Conservation (phyloP, 2,888 invertebrate genomes). For the Fissipunctia ypsillon region DNA sequence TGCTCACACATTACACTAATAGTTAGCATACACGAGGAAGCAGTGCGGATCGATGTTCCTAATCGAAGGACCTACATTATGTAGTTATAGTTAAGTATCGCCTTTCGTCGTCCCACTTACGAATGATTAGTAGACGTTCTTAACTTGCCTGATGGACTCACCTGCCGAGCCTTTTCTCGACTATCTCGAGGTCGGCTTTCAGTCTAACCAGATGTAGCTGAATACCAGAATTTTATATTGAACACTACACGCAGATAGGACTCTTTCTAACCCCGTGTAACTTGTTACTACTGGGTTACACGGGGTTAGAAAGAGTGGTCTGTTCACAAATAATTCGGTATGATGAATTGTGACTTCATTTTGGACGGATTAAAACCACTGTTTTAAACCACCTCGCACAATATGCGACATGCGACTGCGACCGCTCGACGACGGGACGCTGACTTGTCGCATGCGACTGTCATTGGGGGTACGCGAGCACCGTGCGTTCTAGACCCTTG, state of each 20-base stretch:
- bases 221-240: not conserved
- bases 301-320: not conserved
- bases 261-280: too few relatives aligned
- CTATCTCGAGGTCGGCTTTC: not conserved
- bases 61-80: not conserved
- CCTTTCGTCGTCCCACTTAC: not conserved
- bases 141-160: not conserved
- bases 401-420: too few relatives aligned
- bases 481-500: too few relatives aligned
- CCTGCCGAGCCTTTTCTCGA: not conserved
- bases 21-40: conserved; percentile 25
- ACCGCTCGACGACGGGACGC: too few relatives aligned
- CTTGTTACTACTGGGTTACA: not conserved
- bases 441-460: too few relatives aligned
- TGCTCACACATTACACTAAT: conserved; percentile 42
- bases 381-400: too few relatives aligned
- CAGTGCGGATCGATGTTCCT: not conserved
- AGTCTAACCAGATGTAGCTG: not conserved
- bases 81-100: too few relatives aligned
- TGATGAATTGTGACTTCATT: not conserved
- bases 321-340: not conserved
- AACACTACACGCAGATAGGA: too few relatives aligned
- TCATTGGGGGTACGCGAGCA: too few relatives aligned
- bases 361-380: not conserved
- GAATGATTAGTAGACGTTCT: not conserved